phyloP scores from a whole-genome alignment of 1,140 invertebrate genomes.

The Nilaparvata lugens region DNA sequence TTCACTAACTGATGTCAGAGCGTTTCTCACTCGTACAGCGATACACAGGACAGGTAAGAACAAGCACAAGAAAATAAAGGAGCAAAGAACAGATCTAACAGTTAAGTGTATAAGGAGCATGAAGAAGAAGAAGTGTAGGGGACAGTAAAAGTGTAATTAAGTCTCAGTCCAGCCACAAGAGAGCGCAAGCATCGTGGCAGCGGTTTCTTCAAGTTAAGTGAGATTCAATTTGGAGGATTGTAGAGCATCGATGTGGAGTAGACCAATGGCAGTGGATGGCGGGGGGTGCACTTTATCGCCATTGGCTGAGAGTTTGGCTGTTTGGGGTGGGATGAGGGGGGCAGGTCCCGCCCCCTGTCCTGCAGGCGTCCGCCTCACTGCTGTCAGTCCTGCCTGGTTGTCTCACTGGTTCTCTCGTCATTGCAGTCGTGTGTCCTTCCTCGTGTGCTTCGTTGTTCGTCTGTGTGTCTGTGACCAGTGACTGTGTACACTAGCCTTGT shows the following conservation, averaged over 20 bases:
- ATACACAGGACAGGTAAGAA: not conserved
- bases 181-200: conserved; percentile 1
- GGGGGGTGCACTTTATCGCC: not conserved
- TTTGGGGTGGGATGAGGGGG: not conserved
- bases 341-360: not conserved
- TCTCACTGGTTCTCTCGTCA: no score
- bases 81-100: not conserved
- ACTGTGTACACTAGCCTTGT: no score
- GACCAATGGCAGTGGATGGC: not conserved
- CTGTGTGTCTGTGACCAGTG: no score
- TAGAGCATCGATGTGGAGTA: not conserved
- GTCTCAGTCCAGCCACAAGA: not conserved
- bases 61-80: not conserved
- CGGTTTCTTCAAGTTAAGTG: conserved; percentile 5
- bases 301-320: not conserved
- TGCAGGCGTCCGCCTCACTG: not conserved
- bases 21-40: not conserved
- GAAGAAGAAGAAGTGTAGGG: not conserved
- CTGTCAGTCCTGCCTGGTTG: not conserved
- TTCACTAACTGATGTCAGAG: no score
- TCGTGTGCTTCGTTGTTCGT: no score
- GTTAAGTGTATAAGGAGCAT: not conserved
- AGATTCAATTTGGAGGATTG: conserved; percentile 4
- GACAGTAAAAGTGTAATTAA: conserved; percentile 5
- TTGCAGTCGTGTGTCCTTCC: no score